These are phyloP conservation scores for Hydrochoerus hydrochaeris DNA, from an alignment of 2,113 vertebrate species.

Conservation along the genomic window DNA sequence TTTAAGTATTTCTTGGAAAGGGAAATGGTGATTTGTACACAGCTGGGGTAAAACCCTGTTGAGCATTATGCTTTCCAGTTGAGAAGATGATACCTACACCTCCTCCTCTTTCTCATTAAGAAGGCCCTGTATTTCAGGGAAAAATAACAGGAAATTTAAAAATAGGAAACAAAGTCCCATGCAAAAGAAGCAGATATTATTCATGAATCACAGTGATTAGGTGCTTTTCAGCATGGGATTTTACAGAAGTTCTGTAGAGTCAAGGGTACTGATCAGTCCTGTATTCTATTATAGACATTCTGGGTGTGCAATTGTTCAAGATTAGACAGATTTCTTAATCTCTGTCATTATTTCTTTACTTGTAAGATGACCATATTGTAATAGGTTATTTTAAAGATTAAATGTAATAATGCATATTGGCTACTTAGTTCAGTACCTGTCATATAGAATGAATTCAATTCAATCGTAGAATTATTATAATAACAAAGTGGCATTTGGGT, in stretches of 20 bases:
- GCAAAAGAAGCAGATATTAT: neutral
- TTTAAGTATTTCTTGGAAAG: neutral
- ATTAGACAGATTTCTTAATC: neutral
- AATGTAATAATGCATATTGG: neutral
- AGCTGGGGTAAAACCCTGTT: neutral
- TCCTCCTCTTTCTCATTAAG: neutral
- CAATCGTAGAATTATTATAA: neutral
- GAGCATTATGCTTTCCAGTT: neutral
- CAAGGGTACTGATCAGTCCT: neutral
- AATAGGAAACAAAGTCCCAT: neutral
- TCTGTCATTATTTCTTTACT: neutral
- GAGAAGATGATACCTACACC: neutral
- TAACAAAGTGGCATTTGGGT: fast-evolving
- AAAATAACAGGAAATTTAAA: neutral
- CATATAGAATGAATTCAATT: neutral
- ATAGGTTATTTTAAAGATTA: constrained; percentile 6
- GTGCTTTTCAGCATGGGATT: neutral
- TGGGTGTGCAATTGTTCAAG: neutral
- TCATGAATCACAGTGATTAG: neutral
- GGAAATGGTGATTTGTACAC: neutral
- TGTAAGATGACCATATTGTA: neutral
- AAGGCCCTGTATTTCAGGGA: neutral
- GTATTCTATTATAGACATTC: neutral
- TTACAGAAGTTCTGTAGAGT: neutral
- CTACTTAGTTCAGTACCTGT: neutral